Percentiles rank a stretch among this genome's conserved stretches.
These are phyloP conservation scores for Buathra laborator DNA, from an alignment of 2,888 invertebrate species.

Conservation along the genomic window DNA sequence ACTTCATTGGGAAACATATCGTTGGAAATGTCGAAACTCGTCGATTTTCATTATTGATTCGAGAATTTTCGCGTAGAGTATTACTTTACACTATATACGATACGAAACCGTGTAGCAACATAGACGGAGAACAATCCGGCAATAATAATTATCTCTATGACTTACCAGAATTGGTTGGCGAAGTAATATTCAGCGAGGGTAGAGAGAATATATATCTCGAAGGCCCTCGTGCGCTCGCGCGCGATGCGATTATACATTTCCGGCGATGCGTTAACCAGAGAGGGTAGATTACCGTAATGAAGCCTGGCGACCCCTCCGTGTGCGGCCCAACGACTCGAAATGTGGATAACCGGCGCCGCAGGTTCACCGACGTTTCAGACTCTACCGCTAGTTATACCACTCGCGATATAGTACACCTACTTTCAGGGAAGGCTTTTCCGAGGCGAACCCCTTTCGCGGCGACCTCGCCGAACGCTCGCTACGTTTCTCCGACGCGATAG, in stretches of 20 bases:
- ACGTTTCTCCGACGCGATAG: constrained; percentile 5
- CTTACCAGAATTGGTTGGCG: constrained; percentile 73
- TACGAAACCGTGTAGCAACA: constrained; percentile 55
- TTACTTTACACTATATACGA: no score
- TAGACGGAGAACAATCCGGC: constrained; percentile 71
- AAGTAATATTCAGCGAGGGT: constrained; percentile 69
- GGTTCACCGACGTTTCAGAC: constrained; percentile 57
- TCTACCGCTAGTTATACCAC: constrained; percentile 33
- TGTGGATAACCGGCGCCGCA: constrained; percentile 79
- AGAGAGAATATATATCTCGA: constrained; percentile 9
- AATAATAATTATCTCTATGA: constrained; percentile 78
- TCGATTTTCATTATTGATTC: no score
- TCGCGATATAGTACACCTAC: constrained; percentile 23
- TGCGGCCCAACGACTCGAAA: constrained; percentile 82
- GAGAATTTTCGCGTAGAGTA: no score
- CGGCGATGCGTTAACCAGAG: constrained; percentile 81
- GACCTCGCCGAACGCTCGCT: constrained; percentile 24
- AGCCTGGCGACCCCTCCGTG: constrained; percentile 78
- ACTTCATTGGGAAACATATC: no score
- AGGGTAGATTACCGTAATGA: constrained; percentile 83
- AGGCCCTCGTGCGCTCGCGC: constrained; percentile 50
- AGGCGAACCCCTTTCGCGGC: constrained; percentile 40
- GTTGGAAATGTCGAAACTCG: no score
- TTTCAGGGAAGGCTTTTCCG: constrained; percentile 48
- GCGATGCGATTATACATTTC: constrained; percentile 81